These are phyloP conservation scores for Hirudinaria manillensis DNA, from an alignment of 2,888 invertebrate species.

Conservation along the genomic window DNA sequence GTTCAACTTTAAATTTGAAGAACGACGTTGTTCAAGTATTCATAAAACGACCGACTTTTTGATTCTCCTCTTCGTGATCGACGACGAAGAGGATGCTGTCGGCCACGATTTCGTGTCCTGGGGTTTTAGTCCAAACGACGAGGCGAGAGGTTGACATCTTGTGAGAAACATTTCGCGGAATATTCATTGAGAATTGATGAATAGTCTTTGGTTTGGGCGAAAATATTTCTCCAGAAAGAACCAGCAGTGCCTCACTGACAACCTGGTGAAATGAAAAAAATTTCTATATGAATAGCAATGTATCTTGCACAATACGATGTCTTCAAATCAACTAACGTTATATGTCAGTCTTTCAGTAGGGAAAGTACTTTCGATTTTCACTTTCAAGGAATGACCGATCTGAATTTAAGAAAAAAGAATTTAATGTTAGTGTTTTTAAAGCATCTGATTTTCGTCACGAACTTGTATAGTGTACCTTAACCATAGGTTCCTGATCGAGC, in stretches of 20 bases:
- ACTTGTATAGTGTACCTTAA: slow-evolving; percentile 27
- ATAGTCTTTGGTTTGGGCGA: not conserved
- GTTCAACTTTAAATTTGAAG: too few species aligned
- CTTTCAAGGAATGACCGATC: too few species aligned
- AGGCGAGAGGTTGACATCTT: not conserved
- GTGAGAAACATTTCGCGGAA: not conserved
- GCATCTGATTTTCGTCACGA: not conserved
- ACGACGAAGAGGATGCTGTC: slow-evolving; percentile 13
- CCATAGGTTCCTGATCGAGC: slow-evolving; percentile 40
- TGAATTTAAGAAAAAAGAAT: too few species aligned
- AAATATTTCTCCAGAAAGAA: not conserved
- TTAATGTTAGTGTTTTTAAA: too few species aligned
- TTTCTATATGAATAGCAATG: too few species aligned
- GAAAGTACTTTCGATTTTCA: too few species aligned
- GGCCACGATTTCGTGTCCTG: slow-evolving; percentile 14
- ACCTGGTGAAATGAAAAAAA: not conserved
- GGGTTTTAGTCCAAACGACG: slow-evolving; percentile 11
- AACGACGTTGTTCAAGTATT: too few species aligned
- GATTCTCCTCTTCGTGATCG: not conserved
- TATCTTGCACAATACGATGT: too few species aligned
- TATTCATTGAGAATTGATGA: not conserved
- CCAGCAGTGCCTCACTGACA: not conserved
- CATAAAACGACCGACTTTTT: too few species aligned
- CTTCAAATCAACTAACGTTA: too few species aligned
- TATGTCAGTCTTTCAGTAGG: too few species aligned